Conservation (phyloP, 2,888 invertebrate genomes). For the Camponotus fellah region DNA sequence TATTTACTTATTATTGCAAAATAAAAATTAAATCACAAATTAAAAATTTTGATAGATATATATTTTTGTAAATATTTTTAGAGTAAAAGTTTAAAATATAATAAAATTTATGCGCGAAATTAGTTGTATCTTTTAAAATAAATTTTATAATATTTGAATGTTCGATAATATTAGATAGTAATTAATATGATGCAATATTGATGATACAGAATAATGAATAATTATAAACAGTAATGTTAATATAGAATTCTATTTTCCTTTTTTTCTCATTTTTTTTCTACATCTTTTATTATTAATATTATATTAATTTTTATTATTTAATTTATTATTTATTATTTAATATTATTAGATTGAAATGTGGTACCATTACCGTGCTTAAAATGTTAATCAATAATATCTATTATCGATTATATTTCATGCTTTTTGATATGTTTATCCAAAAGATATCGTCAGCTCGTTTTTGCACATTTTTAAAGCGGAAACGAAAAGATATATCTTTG, state of each 20-base stretch:
- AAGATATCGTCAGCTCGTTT: conserved; percentile 5
- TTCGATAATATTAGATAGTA: neutral
- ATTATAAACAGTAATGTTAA: neutral
- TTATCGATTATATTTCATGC: neutral
- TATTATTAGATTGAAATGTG: neutral
- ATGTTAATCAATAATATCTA: conserved; percentile 5
- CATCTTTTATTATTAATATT: too few species aligned
- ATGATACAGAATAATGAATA: neutral
- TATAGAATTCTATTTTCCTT: neutral
- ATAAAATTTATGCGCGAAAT: neutral
- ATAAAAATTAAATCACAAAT: neutral
- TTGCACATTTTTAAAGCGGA: conserved; percentile 3
- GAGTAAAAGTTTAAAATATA: neutral
- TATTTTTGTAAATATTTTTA: neutral
- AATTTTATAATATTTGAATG: neutral
- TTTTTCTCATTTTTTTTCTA: neutral
- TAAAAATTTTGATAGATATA: neutral
- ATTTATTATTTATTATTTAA: too few species aligned
- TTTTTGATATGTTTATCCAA: neutral
- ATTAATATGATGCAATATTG: neutral
- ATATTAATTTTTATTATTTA: too few species aligned
- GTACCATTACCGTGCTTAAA: neutral
- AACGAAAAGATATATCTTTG: neutral
- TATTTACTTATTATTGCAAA: neutral
- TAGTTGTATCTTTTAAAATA: neutral